These are phyloP conservation scores for Lagodon rhomboides DNA, from an alignment of 2,797 vertebrate species.

Conservation along the genomic window DNA sequence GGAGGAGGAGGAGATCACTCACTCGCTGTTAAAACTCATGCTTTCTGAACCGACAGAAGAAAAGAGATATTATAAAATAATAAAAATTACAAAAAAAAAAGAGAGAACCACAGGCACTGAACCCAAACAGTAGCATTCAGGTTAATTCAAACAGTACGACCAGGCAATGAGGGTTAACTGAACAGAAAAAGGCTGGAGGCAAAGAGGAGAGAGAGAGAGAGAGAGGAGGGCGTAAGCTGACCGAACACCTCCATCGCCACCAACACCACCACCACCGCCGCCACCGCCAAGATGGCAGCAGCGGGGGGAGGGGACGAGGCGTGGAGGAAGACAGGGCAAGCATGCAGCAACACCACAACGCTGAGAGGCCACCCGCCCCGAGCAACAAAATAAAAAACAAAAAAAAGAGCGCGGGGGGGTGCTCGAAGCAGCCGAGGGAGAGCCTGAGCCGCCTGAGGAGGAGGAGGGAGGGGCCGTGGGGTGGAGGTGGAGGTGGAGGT, in stretches of 20 bases:
- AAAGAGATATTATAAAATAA: slow-evolving; percentile 38
- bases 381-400: slow-evolving; percentile 44
- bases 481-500: slow-evolving; percentile 17
- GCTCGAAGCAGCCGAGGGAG: slow-evolving; percentile 55
- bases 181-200: slow-evolving; percentile 76
- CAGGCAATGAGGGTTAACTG: slow-evolving; percentile 81
- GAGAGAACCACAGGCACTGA: slow-evolving; percentile 77
- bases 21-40: slow-evolving; percentile 67
- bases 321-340: slow-evolving; percentile 89
- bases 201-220: not conserved
- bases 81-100: slow-evolving; percentile 38
- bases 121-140: slow-evolving; percentile 76
- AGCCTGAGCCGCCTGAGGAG: slow-evolving; percentile 55
- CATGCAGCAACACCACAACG: slow-evolving; percentile 86
- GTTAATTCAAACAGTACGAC: slow-evolving; percentile 75
- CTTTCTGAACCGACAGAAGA: slow-evolving; percentile 57
- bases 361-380: slow-evolving; percentile 55
- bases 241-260: slow-evolving; percentile 14
- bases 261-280: not conserved
- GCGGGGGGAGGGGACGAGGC: slow-evolving; percentile 50
- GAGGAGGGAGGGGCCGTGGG: slow-evolving; percentile 16
- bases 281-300: slow-evolving; percentile 45
- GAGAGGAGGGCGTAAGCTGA: slow-evolving; percentile 37
- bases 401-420: not conserved
- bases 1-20: slow-evolving; percentile 39